These are phyloP conservation scores for Chrysogorgia sp. DNA, from an alignment of 92 coral and sea anemone genomes.

Conservation along the genomic window DNA sequence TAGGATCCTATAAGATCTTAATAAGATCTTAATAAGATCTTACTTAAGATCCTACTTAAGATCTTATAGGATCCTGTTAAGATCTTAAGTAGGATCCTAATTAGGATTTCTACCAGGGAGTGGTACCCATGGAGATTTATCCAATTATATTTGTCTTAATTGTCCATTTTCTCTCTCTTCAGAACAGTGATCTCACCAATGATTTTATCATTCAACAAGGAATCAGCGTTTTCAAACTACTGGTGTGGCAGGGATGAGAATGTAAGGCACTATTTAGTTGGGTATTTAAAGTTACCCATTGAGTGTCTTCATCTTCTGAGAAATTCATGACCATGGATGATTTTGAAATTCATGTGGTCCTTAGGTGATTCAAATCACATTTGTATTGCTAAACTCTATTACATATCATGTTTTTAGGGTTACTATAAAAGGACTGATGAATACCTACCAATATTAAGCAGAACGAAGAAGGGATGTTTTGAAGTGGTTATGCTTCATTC, in stretches of 20 bases:
- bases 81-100: too few relatives aligned
- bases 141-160: background rate
- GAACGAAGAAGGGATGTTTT: slow-evolving; percentile 76
- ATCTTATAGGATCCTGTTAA: too few relatives aligned
- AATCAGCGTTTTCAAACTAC: slow-evolving; percentile 81
- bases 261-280: too few relatives aligned
- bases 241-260: slow-evolving; percentile 87
- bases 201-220: slow-evolving; percentile 81
- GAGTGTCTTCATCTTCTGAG: too few relatives aligned
- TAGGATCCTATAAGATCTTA: too few relatives aligned
- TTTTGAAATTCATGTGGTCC: slow-evolving; percentile 31
- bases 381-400: background rate
- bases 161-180: slow-evolving; percentile 1
- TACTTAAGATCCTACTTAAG: too few relatives aligned
- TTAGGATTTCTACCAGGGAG: too few relatives aligned
- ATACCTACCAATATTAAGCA: slow-evolving; percentile 82
- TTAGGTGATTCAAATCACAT: too few relatives aligned
- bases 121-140: background rate
- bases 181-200: slow-evolving; percentile 88
- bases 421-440: slow-evolving; percentile 90
- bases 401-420: slow-evolving; percentile 60
- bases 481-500: slow-evolving; percentile 97
- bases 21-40: too few relatives aligned
- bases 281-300: too few relatives aligned
- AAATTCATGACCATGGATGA: too few relatives aligned